These are phyloP conservation scores for Muntiacus reevesi DNA, from an alignment of 2,113 vertebrate species.

Conservation along the genomic window DNA sequence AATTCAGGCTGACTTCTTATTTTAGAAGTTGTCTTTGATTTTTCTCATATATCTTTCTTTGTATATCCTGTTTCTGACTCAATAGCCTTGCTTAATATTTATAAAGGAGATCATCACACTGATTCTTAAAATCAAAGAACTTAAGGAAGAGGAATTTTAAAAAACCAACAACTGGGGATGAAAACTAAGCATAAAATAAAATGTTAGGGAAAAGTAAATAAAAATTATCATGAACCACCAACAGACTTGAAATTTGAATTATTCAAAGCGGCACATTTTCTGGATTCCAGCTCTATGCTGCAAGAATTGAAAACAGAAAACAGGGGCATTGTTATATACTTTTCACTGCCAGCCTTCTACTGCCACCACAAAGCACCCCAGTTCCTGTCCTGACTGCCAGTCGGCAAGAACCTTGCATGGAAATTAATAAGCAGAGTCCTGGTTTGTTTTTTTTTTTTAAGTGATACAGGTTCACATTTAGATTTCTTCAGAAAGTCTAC, in stretches of 20 bases:
- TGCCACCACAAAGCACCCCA: constrained; percentile 26
- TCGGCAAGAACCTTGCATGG: background rate
- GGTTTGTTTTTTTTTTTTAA: background rate
- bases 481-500: background rate
- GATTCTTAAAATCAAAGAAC: constrained; percentile 31
- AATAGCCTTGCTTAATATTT: constrained; percentile 15
- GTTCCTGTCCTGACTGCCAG: background rate
- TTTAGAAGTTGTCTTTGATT: background rate
- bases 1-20: background rate
- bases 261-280: constrained; percentile 68
- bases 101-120: background rate
- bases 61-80: background rate
- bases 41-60: background rate
- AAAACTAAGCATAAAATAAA: constrained; percentile 1
- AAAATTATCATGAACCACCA: constrained; percentile 36
- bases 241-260: constrained; percentile 62
- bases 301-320: constrained; percentile 71
- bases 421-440: background rate
- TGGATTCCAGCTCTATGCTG: constrained; percentile 64
- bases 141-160: background rate
- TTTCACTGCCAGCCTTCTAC: constrained; percentile 12
- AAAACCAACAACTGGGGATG: background rate
- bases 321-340: constrained; percentile 53
- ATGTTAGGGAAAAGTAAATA: constrained; percentile 40
- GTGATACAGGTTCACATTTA: background rate